Evolutionary conservation across 2,888 invertebrate genomes (phyloP), one percentile per base, ranked within the genome.

Genomic region (Gymnocheta viridis): DNA sequence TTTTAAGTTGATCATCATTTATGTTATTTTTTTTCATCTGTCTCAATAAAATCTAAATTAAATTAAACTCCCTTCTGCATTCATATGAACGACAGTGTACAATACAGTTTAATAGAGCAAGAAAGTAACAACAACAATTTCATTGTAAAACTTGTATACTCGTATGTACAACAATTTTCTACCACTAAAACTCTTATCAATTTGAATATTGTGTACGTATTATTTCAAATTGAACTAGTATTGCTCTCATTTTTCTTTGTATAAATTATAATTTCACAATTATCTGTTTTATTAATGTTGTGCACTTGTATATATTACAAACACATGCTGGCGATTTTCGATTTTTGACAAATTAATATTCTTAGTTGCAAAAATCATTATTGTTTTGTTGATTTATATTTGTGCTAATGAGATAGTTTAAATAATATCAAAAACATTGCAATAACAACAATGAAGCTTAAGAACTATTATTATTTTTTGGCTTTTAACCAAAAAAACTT

Each of bases 381-480:
- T 35, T 35, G 9, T 35, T 12, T 38, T 38, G 12, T 38, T 38
- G 38, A 2, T 38, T 38, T 3, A 51, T 41, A 41, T 17, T 10
- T 69, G 27, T 54, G 24, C 22, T 38, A 12, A 12, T 22, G 19
- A n/a, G 3, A 35, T n/a, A 35, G n/a, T n/a, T n/a, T 22, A 54
- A 69, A 69, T 17, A 41, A 47, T 29, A 44, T 12, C 5, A 67
- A 51, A n/a, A 41, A 27, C 24, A 64, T n/a, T n/a, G n/a, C 10
- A 38, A 69, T 22, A 54, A 17, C 10, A 54, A 47, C 5, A 22
- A 12, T 24, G 58, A 60, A 72, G 60, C 47, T 10, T 47, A 17
- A 60, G 24, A 35, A 24, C 72, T 49, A 73, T 35, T 60, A 60
- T 73, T 49, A 72, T 24, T 27, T 60, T 27, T 60, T 60, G 72